Evolutionary conservation across 2,888 invertebrate species (phyloP).

Genomic region (Macrosiphum euphorbiae): DNA sequence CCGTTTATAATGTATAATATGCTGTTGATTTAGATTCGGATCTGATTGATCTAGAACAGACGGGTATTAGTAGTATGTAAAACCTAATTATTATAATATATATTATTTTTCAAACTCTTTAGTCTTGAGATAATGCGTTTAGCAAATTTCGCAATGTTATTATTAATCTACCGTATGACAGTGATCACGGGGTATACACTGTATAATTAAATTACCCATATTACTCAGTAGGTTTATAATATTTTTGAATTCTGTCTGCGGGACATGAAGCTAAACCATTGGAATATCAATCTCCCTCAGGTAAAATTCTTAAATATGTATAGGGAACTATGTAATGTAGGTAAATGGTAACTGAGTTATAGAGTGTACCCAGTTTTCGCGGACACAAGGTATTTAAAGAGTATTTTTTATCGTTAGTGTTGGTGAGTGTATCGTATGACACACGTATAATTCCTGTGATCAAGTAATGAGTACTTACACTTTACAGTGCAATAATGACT

Average conservation of each 20-base stretch:
- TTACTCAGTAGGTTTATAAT: too few species aligned
- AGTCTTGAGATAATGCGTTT: not conserved
- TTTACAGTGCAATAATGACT: not conserved
- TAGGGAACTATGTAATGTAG: too few species aligned
- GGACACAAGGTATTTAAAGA: not conserved
- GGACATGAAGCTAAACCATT: too few species aligned
- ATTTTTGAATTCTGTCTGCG: too few species aligned
- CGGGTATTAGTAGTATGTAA: not conserved
- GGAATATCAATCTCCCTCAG: too few species aligned
- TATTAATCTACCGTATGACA: not conserved
- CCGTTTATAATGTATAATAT: not conserved
- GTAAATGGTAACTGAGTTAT: too few species aligned
- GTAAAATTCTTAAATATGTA: too few species aligned
- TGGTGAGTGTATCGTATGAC: not conserved
- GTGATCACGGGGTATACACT: too few species aligned
- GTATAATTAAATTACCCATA: too few species aligned
- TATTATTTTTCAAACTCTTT: not conserved
- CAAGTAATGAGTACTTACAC: not conserved
- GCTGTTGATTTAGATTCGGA: not conserved
- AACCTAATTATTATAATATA: not conserved
- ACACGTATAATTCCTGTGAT: not conserved
- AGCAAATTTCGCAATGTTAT: not conserved
- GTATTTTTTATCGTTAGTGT: not conserved
- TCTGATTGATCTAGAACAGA: not conserved
- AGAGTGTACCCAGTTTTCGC: too few species aligned